phyloP scores from a whole-genome alignment of 1,140 invertebrate genomes.

The Lycorma delicatula region DNA sequence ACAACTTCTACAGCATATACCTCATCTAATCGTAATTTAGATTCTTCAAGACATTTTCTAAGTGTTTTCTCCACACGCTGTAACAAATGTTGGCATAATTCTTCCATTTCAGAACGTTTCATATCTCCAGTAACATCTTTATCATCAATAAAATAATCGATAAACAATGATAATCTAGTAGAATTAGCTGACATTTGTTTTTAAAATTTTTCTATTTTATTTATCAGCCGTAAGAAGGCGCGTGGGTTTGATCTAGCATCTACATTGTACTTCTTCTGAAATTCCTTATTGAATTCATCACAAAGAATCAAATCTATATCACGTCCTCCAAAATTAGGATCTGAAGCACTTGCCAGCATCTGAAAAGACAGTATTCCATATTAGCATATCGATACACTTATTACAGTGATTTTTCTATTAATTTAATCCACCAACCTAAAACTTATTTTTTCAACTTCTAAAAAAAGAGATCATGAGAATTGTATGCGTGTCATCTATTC shows the following conservation, averaged over 20 bases:
- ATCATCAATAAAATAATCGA: constrained; percentile 98
- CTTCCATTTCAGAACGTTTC: constrained; percentile 63
- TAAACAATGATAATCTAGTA: constrained; percentile 84
- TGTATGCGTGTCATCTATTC: too few species aligned
- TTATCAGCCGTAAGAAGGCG: constrained; percentile 75
- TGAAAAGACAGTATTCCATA: too few species aligned
- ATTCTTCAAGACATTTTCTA: constrained; percentile 58
- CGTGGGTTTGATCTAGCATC: constrained; percentile 73
- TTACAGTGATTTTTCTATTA: too few species aligned
- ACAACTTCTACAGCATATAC: constrained; percentile 94
- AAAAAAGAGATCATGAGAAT: too few species aligned
- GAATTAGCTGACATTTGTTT: constrained; percentile 99
- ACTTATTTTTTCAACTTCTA: too few species aligned
- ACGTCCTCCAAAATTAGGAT: constrained; percentile 80
- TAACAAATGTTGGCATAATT: constrained; percentile 62
- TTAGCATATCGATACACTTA: too few species aligned
- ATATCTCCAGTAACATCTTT: constrained; percentile 78
- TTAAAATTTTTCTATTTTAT: constrained; percentile 95
- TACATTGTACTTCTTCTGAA: constrained; percentile 77
- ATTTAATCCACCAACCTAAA: too few species aligned
- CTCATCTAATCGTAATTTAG: constrained; percentile 72
- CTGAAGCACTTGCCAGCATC: constrained; percentile 76
- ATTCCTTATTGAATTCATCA: constrained; percentile 83
- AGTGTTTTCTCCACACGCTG: constrained; percentile 62
- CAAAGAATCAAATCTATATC: constrained; percentile 84